Conservation (phyloP, 1,140 invertebrate species). For the Heterodera carotae region DNA sequence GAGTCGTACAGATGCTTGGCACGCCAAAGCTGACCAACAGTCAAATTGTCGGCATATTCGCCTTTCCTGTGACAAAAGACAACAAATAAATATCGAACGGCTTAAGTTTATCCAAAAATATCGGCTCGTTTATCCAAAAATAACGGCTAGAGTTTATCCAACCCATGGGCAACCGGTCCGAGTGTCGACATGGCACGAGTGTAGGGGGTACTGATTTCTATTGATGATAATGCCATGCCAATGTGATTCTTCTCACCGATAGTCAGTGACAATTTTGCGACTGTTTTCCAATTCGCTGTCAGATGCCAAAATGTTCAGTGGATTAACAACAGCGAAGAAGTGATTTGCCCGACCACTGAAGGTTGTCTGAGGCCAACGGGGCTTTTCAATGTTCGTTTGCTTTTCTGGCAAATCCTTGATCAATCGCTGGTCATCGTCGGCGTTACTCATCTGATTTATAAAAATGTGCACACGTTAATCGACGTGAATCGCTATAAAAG, state of each 20-base stretch:
- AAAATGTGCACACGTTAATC: no score
- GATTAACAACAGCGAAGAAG: slow-evolving; percentile 93
- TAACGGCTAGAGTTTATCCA: no score
- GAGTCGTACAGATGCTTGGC: slow-evolving; percentile 95
- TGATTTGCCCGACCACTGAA: slow-evolving; percentile 88
- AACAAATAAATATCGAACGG: no score
- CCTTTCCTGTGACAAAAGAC: slow-evolving; percentile 72
- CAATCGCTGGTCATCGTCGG: background rate
- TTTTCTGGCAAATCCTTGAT: background rate
- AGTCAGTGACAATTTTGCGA: slow-evolving; percentile 72
- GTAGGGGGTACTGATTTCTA: background rate
- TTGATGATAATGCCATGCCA: background rate
- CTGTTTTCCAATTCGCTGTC: slow-evolving; percentile 77
- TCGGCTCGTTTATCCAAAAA: no score
- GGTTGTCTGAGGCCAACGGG: slow-evolving; percentile 65
- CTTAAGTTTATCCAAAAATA: no score
- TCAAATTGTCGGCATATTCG: slow-evolving; percentile 73
- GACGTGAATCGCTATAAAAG: no score
- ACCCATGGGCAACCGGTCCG: no score
- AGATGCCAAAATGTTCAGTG: slow-evolving; percentile 80
- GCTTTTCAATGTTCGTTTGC: slow-evolving; percentile 43
- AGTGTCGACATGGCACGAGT: no score
- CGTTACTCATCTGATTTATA: no score
- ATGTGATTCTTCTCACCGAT: slow-evolving; percentile 28
- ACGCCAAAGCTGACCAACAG: slow-evolving; percentile 80